phyloP scores from a whole-genome alignment of 2,888 invertebrate species.

The Diloba caeruleocephala region DNA sequence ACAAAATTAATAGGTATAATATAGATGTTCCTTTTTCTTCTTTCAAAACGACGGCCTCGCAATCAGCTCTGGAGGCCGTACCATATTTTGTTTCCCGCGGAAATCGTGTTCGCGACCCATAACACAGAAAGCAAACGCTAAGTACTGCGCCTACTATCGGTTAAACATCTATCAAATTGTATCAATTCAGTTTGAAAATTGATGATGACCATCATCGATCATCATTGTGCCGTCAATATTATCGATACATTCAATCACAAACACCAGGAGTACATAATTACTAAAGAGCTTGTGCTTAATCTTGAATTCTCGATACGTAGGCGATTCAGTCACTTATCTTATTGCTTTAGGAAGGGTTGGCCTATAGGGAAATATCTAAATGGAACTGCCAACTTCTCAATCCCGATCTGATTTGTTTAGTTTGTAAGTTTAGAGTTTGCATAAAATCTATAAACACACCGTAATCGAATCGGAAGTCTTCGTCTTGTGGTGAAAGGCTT shows the following conservation, averaged over 20 bases:
- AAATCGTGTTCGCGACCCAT: too few relatives aligned
- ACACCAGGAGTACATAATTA: conserved; percentile 48
- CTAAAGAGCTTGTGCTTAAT: conserved; percentile 19
- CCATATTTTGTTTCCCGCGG: too few relatives aligned
- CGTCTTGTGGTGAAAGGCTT: conserved; percentile 21
- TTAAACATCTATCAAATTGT: too few relatives aligned
- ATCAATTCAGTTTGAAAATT: too few relatives aligned
- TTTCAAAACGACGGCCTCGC: too few relatives aligned
- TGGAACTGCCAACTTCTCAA: conserved; percentile 17
- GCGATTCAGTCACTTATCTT: conserved; percentile 40
- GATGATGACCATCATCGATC: conserved; percentile 22
- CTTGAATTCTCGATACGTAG: conserved; percentile 17
- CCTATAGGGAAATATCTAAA: conserved; percentile 42
- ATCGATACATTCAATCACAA: conserved; percentile 43
- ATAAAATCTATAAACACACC: background rate
- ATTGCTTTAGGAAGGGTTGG: conserved; percentile 26
- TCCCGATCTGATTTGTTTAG: conserved; percentile 4
- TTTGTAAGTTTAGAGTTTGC: conserved; percentile 17
- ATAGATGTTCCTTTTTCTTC: too few relatives aligned
- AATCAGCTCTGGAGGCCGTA: too few relatives aligned
- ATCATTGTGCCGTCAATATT: conserved; percentile 23
- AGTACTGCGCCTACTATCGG: too few relatives aligned
- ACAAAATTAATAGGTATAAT: too few relatives aligned
- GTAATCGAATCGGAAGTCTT: background rate
- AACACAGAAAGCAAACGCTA: too few relatives aligned